Conservation (phyloP, 1,140 invertebrate species). For the Philotrypesis tridentata region DNA sequence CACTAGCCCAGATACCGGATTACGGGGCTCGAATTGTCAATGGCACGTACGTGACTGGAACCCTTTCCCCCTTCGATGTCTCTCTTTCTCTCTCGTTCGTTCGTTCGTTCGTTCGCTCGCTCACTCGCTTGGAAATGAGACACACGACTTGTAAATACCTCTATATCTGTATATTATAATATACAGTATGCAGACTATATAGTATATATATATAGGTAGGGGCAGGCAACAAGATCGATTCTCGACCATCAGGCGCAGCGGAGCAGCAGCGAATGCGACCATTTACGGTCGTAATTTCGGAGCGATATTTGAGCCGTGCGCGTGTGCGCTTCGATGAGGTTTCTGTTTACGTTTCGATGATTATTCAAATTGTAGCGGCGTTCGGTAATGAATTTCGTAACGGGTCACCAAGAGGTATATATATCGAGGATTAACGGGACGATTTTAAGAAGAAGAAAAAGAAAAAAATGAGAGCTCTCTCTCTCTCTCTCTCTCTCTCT, state of each 20-base stretch:
- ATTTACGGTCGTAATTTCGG: neutral
- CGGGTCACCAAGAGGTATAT: too few relatives aligned
- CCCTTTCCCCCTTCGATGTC: neutral
- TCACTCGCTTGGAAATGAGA: slow-evolving; percentile 1
- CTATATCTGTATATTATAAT: neutral
- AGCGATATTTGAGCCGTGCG: neutral
- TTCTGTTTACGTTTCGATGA: neutral
- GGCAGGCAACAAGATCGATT: neutral
- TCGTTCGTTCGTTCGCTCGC: neutral
- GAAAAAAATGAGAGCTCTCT: too few relatives aligned
- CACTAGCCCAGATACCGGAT: slow-evolving; percentile 68
- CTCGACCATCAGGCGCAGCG: neutral
- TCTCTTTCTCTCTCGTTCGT: neutral
- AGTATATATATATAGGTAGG: neutral
- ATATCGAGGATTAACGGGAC: too few relatives aligned
- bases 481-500: too few relatives aligned
- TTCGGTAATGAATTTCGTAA: neutral
- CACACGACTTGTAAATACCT: neutral
- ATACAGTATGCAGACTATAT: too few relatives aligned
- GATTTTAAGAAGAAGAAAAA: too few relatives aligned
- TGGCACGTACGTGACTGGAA: slow-evolving; percentile 54
- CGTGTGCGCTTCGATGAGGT: neutral
- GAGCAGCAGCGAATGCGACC: neutral
- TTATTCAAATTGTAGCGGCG: neutral
- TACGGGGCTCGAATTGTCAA: slow-evolving; percentile 68